Percentiles rank a stretch among this genome's conserved stretches.
Evolutionary conservation across 2,888 invertebrate species (phyloP).

Genomic region (Campoplex nolae): DNA sequence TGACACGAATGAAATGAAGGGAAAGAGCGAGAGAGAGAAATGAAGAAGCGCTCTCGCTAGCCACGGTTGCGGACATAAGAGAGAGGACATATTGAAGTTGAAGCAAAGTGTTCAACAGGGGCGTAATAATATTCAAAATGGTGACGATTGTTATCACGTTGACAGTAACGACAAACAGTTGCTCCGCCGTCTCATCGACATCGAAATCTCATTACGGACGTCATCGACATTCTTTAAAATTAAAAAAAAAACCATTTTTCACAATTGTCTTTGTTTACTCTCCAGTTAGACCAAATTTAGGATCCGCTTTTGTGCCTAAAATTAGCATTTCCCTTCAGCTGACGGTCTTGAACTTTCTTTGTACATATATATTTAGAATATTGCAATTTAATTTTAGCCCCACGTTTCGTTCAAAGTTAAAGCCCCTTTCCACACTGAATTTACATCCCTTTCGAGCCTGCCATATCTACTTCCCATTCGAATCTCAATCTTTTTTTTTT

Average conservation of each 20-base stretch:
- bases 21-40: constrained; percentile 16
- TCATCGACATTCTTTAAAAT: background rate
- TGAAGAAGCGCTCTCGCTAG: constrained; percentile 22
- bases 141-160: background rate
- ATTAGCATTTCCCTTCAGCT: background rate
- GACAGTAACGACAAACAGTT: background rate
- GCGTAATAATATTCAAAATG: constrained; percentile 34
- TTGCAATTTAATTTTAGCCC: background rate
- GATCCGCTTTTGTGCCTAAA: background rate
- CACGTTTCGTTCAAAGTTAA: background rate
- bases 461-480: background rate
- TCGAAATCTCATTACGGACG: background rate
- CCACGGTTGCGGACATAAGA: constrained; percentile 57
- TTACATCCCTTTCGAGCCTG: background rate
- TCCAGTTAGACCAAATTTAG: background rate
- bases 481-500: background rate
- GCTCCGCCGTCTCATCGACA: too few species aligned
- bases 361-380: background rate
- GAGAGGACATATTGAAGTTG: constrained; percentile 67
- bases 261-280: background rate
- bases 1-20: constrained; percentile 25
- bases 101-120: constrained; percentile 63
- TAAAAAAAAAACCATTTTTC: background rate
- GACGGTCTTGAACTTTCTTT: constrained; percentile 3
- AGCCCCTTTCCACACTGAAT: background rate